Conservation (phyloP, 2,888 invertebrate genomes). For the Thyatira batis region DNA sequence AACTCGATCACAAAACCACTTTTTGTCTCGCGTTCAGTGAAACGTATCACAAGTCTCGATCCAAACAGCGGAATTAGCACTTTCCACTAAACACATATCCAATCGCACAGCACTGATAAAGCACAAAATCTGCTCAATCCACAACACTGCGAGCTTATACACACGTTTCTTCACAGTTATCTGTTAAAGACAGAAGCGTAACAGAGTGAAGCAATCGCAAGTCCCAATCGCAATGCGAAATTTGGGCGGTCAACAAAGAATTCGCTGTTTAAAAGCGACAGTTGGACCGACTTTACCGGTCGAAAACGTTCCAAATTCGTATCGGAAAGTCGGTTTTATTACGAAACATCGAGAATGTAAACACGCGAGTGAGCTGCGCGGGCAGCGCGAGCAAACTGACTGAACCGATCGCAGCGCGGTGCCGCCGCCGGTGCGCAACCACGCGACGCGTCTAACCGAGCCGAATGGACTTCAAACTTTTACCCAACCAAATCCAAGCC, state of each 20-base stretch:
- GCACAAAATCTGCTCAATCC: slow-evolving; percentile 67
- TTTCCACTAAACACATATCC: slow-evolving; percentile 68
- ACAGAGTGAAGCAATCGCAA: slow-evolving; percentile 71
- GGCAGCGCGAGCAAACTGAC: slow-evolving; percentile 77
- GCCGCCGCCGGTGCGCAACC: slow-evolving; percentile 53
- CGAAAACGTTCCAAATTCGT: slow-evolving; percentile 73
- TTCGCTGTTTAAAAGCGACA: slow-evolving; percentile 67
- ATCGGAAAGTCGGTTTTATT: slow-evolving; percentile 52
- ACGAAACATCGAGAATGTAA: slow-evolving; percentile 34
- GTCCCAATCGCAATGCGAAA: slow-evolving; percentile 73
- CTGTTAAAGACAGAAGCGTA: slow-evolving; percentile 65
- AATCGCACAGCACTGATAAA: slow-evolving; percentile 69
- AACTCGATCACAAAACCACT: slow-evolving; percentile 68
- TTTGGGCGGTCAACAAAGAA: slow-evolving; percentile 61
- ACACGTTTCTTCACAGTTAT: slow-evolving; percentile 75
- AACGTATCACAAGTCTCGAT: slow-evolving; percentile 61
- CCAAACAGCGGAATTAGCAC: slow-evolving; percentile 65
- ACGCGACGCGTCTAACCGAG: slow-evolving; percentile 64
- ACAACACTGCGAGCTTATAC: slow-evolving; percentile 68
- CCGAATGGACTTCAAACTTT: slow-evolving; percentile 75
- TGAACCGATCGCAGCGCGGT: slow-evolving; percentile 19
- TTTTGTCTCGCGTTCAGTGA: slow-evolving; percentile 68
- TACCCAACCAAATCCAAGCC: slow-evolving; percentile 66
- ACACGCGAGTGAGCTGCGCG: slow-evolving; percentile 76
- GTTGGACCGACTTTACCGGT: slow-evolving; percentile 74